Evolutionary conservation across 2,113 vertebrate species (phyloP).

Genomic region (Oreochromis aureus): DNA sequence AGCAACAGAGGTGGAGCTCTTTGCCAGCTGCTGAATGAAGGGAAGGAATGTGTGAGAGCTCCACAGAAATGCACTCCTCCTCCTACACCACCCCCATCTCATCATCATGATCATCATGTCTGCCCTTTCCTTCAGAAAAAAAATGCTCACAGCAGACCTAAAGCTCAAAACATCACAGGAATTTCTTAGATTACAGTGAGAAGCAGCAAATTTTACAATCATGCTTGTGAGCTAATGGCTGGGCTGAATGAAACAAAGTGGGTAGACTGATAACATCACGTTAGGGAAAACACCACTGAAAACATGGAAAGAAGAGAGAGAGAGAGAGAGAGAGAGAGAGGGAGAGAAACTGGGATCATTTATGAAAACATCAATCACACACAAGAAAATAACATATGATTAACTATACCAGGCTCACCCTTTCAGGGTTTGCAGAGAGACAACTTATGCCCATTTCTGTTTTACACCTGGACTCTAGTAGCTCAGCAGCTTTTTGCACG

Average conservation of each 20-base stretch:
- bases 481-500: background rate
- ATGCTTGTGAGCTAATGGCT: background rate
- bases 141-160: background rate
- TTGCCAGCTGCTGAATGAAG: constrained; percentile 45
- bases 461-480: background rate
- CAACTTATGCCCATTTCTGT: background rate
- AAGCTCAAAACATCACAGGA: background rate
- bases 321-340: background rate
- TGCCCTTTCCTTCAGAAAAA: constrained; percentile 4
- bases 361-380: background rate
- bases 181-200: background rate
- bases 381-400: background rate
- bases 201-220: background rate
- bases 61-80: constrained; percentile 42
- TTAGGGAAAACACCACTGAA: background rate
- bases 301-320: background rate
- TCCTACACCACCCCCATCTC: background rate
- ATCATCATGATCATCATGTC: constrained; percentile 6
- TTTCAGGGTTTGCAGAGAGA: background rate
- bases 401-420: background rate
- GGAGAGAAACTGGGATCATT: background rate
- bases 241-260: background rate
- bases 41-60: constrained; percentile 45
- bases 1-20: constrained; percentile 22
- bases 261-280: background rate